Evolutionary conservation across 1,140 invertebrate genomes (phyloP), one percentile per base, ranked within the genome.

Genomic region (Papilio aristodemus): DNA sequence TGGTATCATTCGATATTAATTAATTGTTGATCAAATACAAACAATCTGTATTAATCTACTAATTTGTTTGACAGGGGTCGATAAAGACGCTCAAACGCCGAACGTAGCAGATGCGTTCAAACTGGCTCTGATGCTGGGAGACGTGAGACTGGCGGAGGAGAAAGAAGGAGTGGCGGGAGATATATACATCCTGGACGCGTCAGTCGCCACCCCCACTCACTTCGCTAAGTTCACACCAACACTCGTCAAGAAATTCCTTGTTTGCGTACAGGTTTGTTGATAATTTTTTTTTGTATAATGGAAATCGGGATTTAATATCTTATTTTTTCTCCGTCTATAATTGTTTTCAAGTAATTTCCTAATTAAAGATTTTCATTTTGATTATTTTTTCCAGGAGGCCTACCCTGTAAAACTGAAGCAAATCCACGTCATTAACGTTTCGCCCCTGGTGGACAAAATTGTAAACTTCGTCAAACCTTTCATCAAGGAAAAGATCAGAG

Each of bases 381-480:
- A n/a, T n/a, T n/a, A n/a, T 27, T 38, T 0, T 22, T 72, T 95
- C 0, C 77, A 95, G 94, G 95, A 97, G 87, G 96, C 96, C 1
- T 97, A 97, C 83, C 96, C 96, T 0, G 95, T 97, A 0, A 96
- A 96, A 85, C 90, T 97, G 62, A 97, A 97, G 81, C 95, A 96
- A 89, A 95, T 97, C 43, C 96, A 97, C 81, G 95, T 97, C 4
- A 93, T 97, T 68, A 96, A 97, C 83, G 94, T 96, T 10, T 96
- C 95, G 7, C 95, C 95, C 0, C 78, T 97, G 14, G 95, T 97
- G 10, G 95, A 97, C 75, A 96, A 95, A 10, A 96, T 97, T 67
- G 94, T 96, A 50, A 96, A 95, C 78, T 96, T 97, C 84, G 96
- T 96, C 1, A 96, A 96, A 85, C 96, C 96, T 0, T 96, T 97